phyloP scores from a whole-genome alignment of 2,797 vertebrate species.

The Orestias chungarensis region DNA sequence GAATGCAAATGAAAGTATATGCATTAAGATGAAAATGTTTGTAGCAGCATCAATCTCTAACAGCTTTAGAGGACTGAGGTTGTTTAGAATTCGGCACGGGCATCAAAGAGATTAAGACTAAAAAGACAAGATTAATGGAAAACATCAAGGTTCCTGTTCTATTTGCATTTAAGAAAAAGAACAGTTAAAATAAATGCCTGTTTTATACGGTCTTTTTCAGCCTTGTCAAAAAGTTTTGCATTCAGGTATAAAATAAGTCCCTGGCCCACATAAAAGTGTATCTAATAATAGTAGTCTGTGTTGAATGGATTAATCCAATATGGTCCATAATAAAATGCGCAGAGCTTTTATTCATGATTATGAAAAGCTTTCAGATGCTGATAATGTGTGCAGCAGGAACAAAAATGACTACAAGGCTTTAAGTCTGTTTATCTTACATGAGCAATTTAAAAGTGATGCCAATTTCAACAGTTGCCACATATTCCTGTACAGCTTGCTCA shows the following conservation, averaged over 20 bases:
- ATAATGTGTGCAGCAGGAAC: neutral
- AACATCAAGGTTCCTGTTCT: neutral
- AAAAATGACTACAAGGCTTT: neutral
- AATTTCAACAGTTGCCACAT: slow-evolving; percentile 6
- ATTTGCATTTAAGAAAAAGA: neutral
- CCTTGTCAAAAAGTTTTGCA: neutral
- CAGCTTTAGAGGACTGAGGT: neutral
- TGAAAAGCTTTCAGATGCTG: slow-evolving; percentile 5
- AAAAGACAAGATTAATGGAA: slow-evolving; percentile 1
- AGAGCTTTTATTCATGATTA: neutral
- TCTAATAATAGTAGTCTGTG: neutral
- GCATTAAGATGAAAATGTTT: neutral
- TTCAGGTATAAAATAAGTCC: neutral
- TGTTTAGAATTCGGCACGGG: neutral
- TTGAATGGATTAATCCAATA: slow-evolving; percentile 3
- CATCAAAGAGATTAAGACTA: slow-evolving; percentile 8
- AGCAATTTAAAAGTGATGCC: neutral
- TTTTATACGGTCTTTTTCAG: slow-evolving; percentile 1
- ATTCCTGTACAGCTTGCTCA: slow-evolving; percentile 9
- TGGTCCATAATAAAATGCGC: neutral
- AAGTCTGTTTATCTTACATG: neutral
- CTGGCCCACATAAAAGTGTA: neutral
- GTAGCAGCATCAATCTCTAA: neutral
- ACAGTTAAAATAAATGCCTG: neutral
- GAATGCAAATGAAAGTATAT: neutral